Evolutionary conservation across 2,113 vertebrate species (phyloP).

Genomic region (Thinocorus orbignyianus): DNA sequence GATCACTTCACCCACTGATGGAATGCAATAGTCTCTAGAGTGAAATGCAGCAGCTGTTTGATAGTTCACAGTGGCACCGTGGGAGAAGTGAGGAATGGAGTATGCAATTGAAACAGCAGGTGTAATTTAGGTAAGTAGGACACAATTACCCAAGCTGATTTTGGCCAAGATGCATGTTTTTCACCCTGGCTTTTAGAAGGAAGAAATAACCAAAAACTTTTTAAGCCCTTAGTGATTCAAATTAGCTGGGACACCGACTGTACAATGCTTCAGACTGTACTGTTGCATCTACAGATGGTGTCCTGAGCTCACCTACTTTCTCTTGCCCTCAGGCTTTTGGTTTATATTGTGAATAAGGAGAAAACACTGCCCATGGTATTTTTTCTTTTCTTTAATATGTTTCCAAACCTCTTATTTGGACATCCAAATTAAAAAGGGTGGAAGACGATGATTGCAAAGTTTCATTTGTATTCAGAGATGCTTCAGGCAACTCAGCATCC

Average conservation of each 20-base stretch:
- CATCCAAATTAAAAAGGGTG: not conserved
- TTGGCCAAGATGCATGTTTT: not conserved
- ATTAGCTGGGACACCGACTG: not conserved
- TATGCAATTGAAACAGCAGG: not conserved
- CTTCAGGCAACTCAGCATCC: not conserved
- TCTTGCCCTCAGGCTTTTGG: not conserved
- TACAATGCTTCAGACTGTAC: not conserved
- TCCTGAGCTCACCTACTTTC: not conserved
- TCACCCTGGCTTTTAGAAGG: not conserved
- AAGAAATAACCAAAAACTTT: not conserved
- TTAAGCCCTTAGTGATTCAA: not conserved
- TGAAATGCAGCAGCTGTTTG: constrained; percentile 22
- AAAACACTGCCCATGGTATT: not conserved
- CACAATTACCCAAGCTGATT: not conserved
- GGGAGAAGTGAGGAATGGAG: not conserved
- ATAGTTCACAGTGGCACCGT: not conserved
- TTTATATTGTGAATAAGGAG: not conserved
- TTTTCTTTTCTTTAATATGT: not conserved
- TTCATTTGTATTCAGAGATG: not conserved
- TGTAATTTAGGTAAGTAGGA: not conserved
- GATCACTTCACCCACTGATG: not conserved
- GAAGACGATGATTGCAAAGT: not conserved
- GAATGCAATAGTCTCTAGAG: not conserved
- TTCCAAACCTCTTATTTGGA: constrained; percentile 2
- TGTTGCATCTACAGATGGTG: not conserved